A percentile compares a stretch with the other conserved stretches of the same genome.
Evolutionary conservation across 2,797 vertebrate species (phyloP).

Genomic region (Poecilia picta): DNA sequence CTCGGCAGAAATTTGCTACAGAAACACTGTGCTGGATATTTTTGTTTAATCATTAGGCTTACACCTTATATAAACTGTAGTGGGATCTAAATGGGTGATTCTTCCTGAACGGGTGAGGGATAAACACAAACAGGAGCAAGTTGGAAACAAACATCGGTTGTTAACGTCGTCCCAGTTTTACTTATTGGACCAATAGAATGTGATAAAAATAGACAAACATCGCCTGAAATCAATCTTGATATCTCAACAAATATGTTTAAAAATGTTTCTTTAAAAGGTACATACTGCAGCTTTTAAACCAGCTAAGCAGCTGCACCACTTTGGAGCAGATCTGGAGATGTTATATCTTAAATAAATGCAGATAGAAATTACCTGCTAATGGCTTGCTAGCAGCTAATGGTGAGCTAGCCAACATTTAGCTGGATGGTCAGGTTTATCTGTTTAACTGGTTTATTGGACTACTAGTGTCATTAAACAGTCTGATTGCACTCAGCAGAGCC

Average conservation of each 20-base stretch:
- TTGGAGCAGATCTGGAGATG: neutral
- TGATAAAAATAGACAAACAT: too few relatives aligned
- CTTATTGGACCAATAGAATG: too few relatives aligned
- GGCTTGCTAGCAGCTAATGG: neutral
- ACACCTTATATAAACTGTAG: neutral
- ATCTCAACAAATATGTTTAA: too few relatives aligned
- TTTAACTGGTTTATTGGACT: neutral
- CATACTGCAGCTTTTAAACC: too few relatives aligned
- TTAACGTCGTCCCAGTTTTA: too few relatives aligned
- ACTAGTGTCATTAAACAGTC: neutral
- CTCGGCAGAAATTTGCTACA: constrained; percentile 47
- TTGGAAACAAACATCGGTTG: too few relatives aligned
- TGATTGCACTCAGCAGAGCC: neutral
- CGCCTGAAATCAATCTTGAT: too few relatives aligned
- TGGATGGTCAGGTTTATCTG: too few relatives aligned
- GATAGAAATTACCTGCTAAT: neutral
- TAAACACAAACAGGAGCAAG: neutral
- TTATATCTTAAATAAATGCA: neutral
- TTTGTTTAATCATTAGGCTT: neutral
- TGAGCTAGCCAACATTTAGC: too few relatives aligned
- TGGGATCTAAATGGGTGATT: neutral
- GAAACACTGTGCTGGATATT: neutral
- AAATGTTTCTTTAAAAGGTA: too few relatives aligned
- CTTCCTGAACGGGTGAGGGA: neutral
- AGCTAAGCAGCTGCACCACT: neutral